Base-by-base conservation (phyloP, 30 jellyfish, hydroid and myxozoan species). In the Cassiopea xamachana region DNA sequence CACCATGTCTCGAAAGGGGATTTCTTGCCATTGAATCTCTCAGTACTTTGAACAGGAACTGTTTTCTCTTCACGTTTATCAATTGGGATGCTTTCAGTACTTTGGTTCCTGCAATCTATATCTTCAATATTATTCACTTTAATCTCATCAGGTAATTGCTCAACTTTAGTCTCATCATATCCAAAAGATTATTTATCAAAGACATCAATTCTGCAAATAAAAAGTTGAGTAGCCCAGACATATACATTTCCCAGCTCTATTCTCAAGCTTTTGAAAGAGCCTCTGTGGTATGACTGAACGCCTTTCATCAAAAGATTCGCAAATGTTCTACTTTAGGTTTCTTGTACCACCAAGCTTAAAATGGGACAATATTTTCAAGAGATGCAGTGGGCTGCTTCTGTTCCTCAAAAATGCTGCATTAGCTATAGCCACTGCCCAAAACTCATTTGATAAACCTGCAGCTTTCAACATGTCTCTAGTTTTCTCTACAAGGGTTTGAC, bases 351-450 rank as follows among this genome's bases (percentile, higher is more conserved):
- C 95, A 90, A 46, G 48, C 73, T 75, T 90, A 89, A 79, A 18
- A 76, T 8, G 97, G 94, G 18, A 96, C 84, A 61, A 18, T 75
- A 16, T 67, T 91, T 69, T 85, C 59, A 10, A 84, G 79, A 47
- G 64, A 46, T 10, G 73, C 2, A 1, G 96, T 69, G 44, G 96
- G 96, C 39, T 27, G 39, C 92, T 48, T 46, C 93, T 43, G 83
- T 90, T 87, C 17, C 74, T 69, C 72, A 87, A 19, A 67, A 51
- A 87, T 10, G 61, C 94, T 17, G 97, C 95, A 46, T 92, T 90
- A 1, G 79, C 18, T 58, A 90, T 46, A 18, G 93, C 97, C 69
- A 84, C 97, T 48, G 97, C 97, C 97, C 95, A 90, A 64, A 64
- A 64, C 19, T 17, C 43, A 9, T 9, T 13, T 9, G 1, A 17